These are phyloP conservation scores for Hypercompe scribonia DNA, from an alignment of 2,888 invertebrate species.

Conservation along the genomic window DNA sequence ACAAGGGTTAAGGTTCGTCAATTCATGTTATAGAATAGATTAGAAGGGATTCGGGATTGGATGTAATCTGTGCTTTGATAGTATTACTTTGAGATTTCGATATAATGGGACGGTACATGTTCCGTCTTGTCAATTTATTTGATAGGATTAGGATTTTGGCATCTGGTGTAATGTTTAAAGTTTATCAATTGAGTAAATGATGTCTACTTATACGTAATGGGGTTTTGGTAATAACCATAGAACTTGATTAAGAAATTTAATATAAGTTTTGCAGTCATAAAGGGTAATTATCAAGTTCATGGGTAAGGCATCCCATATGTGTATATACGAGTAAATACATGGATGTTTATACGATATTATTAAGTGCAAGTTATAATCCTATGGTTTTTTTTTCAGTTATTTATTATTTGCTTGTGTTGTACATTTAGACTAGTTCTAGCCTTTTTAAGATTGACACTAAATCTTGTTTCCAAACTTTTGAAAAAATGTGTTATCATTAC, in stretches of 20 bases:
- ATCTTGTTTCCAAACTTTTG: too few relatives aligned
- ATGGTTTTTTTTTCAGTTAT: too few relatives aligned
- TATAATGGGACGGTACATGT: not conserved
- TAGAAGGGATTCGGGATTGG: conserved; percentile 11
- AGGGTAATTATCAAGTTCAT: not conserved
- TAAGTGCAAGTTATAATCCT: too few relatives aligned
- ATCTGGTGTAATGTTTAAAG: not conserved
- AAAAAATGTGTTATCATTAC: not conserved
- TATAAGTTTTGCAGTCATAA: not conserved
- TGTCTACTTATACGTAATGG: not conserved
- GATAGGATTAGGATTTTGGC: not conserved
- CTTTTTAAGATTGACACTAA: too few relatives aligned
- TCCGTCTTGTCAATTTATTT: not conserved
- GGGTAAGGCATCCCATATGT: not conserved
- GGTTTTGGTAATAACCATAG: not conserved
- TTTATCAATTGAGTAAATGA: not conserved
- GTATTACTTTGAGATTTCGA: conserved; percentile 27
- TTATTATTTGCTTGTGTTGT: too few relatives aligned
- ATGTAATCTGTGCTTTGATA: conserved; percentile 36
- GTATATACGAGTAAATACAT: too few relatives aligned
- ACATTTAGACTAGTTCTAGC: too few relatives aligned
- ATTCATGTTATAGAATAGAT: conserved; percentile 28
- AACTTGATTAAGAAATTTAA: not conserved
- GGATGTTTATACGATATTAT: too few relatives aligned
- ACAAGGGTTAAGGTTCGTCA: conserved; percentile 26